phyloP scores from a whole-genome alignment of 2,113 vertebrate species.

The Hippolais icterina region DNA sequence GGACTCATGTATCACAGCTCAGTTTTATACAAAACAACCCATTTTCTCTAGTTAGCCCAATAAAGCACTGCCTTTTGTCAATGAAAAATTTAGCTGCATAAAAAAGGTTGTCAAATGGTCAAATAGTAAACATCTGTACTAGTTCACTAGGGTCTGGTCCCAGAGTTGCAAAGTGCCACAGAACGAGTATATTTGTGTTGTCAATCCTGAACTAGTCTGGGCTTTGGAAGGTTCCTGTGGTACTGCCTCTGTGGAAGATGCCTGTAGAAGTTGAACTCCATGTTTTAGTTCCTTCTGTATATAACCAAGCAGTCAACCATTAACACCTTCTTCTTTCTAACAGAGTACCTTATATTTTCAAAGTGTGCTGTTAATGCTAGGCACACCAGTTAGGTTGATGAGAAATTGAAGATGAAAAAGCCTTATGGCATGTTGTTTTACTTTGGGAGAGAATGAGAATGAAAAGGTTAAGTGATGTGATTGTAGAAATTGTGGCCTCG shows the following conservation, averaged over 20 bases:
- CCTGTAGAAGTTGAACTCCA: background rate
- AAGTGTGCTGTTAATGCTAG: background rate
- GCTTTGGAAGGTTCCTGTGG: background rate
- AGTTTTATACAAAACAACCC: background rate
- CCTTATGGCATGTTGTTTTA: background rate
- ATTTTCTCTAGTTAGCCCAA: background rate
- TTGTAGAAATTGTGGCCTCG: background rate
- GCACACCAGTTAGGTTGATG: background rate
- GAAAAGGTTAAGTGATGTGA: background rate
- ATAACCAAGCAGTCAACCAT: background rate
- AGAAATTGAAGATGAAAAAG: background rate
- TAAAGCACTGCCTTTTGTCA: background rate
- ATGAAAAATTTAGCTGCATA: background rate
- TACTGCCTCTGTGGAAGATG: background rate
- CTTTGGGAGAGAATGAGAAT: background rate
- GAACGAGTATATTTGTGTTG: rapidly evolving
- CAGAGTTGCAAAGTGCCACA: background rate
- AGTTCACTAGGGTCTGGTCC: background rate
- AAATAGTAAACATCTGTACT: background rate
- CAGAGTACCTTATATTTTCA: background rate
- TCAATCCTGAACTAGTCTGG: background rate
- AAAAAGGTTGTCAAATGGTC: background rate
- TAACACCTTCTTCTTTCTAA: background rate
- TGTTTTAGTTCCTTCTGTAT: background rate
- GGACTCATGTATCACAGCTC: background rate